These are phyloP conservation scores for Todiramphus chloris DNA, from an alignment of 2,113 vertebrate genomes.

Conservation along the genomic window DNA sequence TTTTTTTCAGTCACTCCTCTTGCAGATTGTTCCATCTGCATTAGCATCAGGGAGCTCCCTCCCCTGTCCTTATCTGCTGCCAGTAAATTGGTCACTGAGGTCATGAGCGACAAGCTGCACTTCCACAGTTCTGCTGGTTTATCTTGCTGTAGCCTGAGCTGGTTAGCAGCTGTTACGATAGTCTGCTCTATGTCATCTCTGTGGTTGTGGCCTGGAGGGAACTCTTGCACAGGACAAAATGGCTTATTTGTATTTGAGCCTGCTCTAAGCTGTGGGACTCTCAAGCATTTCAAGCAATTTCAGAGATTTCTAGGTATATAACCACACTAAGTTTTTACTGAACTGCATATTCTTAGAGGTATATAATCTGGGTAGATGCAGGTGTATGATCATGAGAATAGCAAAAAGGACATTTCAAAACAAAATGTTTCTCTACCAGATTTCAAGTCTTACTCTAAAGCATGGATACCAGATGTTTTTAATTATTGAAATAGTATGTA, in stretches of 20 bases:
- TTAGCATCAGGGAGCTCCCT: not conserved
- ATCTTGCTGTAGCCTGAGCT: not conserved
- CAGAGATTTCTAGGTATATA: not conserved
- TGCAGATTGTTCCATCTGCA: not conserved
- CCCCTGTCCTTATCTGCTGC: not conserved
- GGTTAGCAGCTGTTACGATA: not conserved
- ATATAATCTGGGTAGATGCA: not conserved
- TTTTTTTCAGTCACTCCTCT: not conserved
- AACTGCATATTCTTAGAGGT: not conserved
- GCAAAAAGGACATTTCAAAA: not conserved
- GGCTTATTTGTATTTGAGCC: not conserved
- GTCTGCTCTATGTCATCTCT: not conserved
- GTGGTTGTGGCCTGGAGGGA: not conserved
- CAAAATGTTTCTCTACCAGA: not conserved
- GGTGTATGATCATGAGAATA: not conserved
- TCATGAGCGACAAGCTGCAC: not conserved
- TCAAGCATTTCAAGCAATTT: not conserved
- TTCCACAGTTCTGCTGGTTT: not conserved
- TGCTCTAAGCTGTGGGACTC: not conserved
- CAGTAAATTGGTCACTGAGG: not conserved
- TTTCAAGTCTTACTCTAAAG: not conserved
- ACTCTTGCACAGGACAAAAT: not conserved
- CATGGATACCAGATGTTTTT: not conserved
- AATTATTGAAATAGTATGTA: not conserved
- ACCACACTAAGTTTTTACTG: not conserved